A percentile compares a stretch with the other conserved stretches of the same genome.
Evolutionary conservation across 1,140 invertebrate species (phyloP).

Genomic region (Contarinia nasturtii): DNA sequence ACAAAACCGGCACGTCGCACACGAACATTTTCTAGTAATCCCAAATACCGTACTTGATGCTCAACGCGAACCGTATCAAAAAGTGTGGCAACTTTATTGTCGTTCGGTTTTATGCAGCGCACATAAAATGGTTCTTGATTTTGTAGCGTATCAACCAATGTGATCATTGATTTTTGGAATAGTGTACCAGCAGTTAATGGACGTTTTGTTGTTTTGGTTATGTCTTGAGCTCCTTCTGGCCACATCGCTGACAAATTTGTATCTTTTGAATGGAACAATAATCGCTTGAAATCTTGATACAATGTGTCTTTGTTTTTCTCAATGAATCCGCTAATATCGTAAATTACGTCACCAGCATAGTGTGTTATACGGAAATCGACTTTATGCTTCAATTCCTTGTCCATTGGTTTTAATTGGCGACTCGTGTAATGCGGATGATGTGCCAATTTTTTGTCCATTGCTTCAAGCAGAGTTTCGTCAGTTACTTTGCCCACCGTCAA

Average conservation of each 20-base stretch:
- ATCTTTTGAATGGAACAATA: slow-evolving; percentile 68
- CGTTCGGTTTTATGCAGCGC: slow-evolving; percentile 91
- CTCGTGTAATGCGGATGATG: slow-evolving; percentile 80
- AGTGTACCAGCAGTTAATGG: slow-evolving; percentile 81
- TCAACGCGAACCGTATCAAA: slow-evolving; percentile 51
- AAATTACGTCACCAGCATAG: slow-evolving; percentile 92
- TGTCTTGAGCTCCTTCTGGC: slow-evolving; percentile 82
- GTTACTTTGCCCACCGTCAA: slow-evolving; percentile 85
- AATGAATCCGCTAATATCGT: slow-evolving; percentile 74
- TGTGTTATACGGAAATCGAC: slow-evolving; percentile 74
- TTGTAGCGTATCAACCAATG: slow-evolving; percentile 69
- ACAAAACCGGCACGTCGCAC: slow-evolving; percentile 88
- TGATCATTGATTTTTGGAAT: slow-evolving; percentile 88
- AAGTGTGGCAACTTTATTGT: slow-evolving; percentile 59
- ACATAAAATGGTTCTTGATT: slow-evolving; percentile 93
- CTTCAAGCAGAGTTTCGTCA: slow-evolving; percentile 78
- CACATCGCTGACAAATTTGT: slow-evolving; percentile 69
- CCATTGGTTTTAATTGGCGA: slow-evolving; percentile 58
- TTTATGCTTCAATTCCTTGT: slow-evolving; percentile 63
- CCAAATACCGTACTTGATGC: slow-evolving; percentile 83
- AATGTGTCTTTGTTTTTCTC: slow-evolving; percentile 93
- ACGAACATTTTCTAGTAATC: slow-evolving; percentile 80
- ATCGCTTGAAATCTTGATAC: slow-evolving; percentile 87
- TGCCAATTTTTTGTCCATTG: slow-evolving; percentile 77
- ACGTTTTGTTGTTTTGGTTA: slow-evolving; percentile 84